phyloP scores from a whole-genome alignment of 2,888 invertebrate species.

The Strigamia transsilvanica region DNA sequence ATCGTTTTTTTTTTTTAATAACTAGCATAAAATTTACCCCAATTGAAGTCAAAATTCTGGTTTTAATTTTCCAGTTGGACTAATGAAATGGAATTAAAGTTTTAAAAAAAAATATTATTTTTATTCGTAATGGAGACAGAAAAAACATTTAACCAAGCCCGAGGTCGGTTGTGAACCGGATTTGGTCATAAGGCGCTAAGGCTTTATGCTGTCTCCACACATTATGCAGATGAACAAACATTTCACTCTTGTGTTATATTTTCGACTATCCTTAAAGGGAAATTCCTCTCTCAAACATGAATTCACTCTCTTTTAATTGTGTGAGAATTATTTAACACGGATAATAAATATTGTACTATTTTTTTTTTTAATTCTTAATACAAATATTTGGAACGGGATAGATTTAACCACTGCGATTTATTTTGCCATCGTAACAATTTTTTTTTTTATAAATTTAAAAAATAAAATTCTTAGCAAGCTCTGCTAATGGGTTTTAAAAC shows the following conservation, averaged over 20 bases:
- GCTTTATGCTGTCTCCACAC: constrained; percentile 27
- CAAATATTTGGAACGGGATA: constrained; percentile 24
- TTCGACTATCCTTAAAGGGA: constrained; percentile 36
- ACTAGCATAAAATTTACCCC: no score
- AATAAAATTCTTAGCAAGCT: constrained; percentile 26
- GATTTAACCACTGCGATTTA: background rate
- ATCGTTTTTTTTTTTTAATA: no score
- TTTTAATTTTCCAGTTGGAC: background rate
- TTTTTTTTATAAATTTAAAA: background rate
- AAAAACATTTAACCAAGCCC: constrained; percentile 4
- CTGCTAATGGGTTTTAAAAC: constrained; percentile 32
- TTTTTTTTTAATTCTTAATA: background rate
- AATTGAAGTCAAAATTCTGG: background rate
- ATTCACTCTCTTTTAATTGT: constrained; percentile 18
- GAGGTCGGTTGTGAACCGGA: constrained; percentile 14
- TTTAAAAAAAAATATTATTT: background rate
- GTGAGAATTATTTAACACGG: constrained; percentile 12
- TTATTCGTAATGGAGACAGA: constrained; percentile 17
- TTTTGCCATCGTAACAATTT: background rate
- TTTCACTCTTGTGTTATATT: constrained; percentile 17
- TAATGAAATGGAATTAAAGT: background rate
- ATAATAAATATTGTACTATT: background rate
- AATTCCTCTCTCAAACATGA: background rate
- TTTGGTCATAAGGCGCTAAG: constrained; percentile 32
- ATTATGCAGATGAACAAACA: constrained; percentile 40